Base-by-base conservation (phyloP, 1,140 invertebrate species). In the Andrena cerasifolii region DNA sequence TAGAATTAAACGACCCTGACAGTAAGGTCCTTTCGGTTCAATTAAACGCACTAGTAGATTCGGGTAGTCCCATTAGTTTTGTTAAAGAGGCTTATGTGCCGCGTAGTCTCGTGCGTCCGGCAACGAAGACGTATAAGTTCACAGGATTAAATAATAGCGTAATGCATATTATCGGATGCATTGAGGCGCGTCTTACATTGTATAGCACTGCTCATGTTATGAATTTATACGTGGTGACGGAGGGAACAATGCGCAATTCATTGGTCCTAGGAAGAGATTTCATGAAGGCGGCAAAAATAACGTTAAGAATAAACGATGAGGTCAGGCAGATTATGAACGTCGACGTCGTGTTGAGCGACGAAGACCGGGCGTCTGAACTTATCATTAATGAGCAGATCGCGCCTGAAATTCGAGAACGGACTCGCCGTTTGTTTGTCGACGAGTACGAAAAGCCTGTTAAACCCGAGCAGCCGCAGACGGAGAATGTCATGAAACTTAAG, bases 311-410 rank as follows among this genome's bases (percentile, higher is more conserved):
- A 1, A 8, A 14, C 12, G 3, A 36, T 0, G 66, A 54, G 53
- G 24, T 79, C 8, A 21, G 3, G 18, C 12, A 73, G 28, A 79
- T 79, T 21, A 26, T 79, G 40, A 79, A 72, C 58, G 66, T 79
- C 4, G 68, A 79, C 1, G n/a, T 40, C 12, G 47, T n/a, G 14
- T 12, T n/a, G 14, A 26, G 47, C 2, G 10, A 51, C n/a, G 28
- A 53, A 10, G 33, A 21, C n/a, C 24, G 24, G 12, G 16, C 18
- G 0, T 8, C 36, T 0, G 7, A 54, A 51, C 53, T 79, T 10
- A 36, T 47, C n/a, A 65, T 79, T 36, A 66, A 79, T n/a, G 6
- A n/a, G 1, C n/a, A 56, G 1, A 6, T 77, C 33, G 14, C 62
- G 6, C 21, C 1, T 3, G 16, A 28, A 3, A 10, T 63, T 14